These are phyloP conservation scores for Oithona nana DNA, from an alignment of 2,888 invertebrate genomes.

Conservation along the genomic window DNA sequence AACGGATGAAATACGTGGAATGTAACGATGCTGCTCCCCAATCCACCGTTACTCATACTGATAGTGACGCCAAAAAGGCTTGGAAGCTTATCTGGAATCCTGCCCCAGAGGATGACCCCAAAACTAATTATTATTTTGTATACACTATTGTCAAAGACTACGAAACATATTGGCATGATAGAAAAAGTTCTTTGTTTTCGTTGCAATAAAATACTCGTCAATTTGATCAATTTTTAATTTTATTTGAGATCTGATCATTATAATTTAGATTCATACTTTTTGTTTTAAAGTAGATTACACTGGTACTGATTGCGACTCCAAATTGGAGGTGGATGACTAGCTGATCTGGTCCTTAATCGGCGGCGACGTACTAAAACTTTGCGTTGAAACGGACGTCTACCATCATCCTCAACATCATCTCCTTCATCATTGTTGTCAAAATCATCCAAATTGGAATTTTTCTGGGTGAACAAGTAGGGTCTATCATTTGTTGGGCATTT, in stretches of 20 bases:
- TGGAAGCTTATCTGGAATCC: background rate
- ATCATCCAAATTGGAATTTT: background rate
- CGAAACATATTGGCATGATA: background rate
- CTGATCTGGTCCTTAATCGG: background rate
- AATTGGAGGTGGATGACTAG: background rate
- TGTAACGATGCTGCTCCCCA: background rate
- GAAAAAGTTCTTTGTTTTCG: background rate
- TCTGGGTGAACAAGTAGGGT: background rate
- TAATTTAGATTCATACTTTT: no score
- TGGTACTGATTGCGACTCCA: no score
- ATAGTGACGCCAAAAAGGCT: background rate
- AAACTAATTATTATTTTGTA: background rate
- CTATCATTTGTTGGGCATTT: background rate
- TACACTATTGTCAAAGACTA: background rate
- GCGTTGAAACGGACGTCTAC: background rate
- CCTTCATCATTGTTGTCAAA: no score
- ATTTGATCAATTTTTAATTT: no score
- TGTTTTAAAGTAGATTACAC: no score
- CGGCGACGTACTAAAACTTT: background rate
- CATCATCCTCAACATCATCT: background rate
- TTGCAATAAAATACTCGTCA: background rate
- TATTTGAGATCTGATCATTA: no score
- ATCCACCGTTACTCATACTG: background rate
- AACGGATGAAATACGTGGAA: background rate
- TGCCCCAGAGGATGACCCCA: background rate